Percentiles rank a stretch among this genome's conserved stretches.
Evolutionary conservation across 2,888 invertebrate species (phyloP).

Genomic region (Resseliella maxima): DNA sequence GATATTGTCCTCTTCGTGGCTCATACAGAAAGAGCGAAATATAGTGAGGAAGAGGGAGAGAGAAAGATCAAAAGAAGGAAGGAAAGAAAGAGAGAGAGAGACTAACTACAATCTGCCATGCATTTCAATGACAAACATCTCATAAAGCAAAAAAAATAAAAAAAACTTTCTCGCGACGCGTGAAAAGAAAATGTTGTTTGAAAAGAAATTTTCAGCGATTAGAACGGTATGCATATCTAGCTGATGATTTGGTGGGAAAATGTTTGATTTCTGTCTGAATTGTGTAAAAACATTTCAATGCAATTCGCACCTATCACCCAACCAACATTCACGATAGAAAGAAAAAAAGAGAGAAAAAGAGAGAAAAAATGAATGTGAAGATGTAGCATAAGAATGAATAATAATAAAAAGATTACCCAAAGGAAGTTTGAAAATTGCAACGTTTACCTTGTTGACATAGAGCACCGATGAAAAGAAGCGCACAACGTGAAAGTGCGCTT

Average conservation of each 20-base stretch:
- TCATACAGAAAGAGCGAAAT: too few relatives aligned
- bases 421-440: slow-evolving; percentile 56
- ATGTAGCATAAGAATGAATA: too few relatives aligned
- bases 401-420: neutral
- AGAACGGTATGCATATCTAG: neutral
- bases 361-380: neutral
- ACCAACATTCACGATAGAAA: neutral
- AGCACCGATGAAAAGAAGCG: slow-evolving; percentile 66
- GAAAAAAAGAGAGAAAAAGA: neutral
- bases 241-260: neutral
- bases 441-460: slow-evolving; percentile 68
- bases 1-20: neutral
- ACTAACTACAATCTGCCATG: too few relatives aligned
- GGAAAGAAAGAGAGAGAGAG: too few relatives aligned
- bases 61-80: too few relatives aligned
- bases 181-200: too few relatives aligned
- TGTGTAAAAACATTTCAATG: neutral
- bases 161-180: neutral
- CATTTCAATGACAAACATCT: too few relatives aligned
- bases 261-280: slow-evolving; percentile 21
- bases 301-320: neutral
- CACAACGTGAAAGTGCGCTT: slow-evolving; percentile 63
- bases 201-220: neutral
- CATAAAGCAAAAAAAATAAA: neutral
- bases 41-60: too few relatives aligned